Evolutionary conservation across 2,113 vertebrate genomes (phyloP).

Genomic region (Phasianus colchicus): DNA sequence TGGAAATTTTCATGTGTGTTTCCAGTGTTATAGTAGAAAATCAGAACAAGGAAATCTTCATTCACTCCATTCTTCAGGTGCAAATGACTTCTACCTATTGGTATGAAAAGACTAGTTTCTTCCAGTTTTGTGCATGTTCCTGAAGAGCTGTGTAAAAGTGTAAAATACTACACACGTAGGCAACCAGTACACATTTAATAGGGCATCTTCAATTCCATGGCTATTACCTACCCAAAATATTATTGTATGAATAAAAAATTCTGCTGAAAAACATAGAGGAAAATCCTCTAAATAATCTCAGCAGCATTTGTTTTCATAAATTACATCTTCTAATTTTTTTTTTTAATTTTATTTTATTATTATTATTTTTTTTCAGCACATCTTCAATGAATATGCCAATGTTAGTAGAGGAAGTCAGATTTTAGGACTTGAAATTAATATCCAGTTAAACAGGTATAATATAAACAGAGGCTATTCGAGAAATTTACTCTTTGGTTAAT

Average conservation of each 20-base stretch:
- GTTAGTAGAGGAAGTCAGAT: background rate
- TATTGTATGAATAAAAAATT: background rate
- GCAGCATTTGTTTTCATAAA: background rate
- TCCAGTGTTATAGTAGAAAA: accelerated
- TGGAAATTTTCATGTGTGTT: background rate
- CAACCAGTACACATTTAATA: background rate
- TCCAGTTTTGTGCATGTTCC: background rate
- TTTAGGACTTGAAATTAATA: background rate
- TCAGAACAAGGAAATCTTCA: background rate
- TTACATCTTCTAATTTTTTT: background rate
- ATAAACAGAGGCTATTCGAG: background rate
- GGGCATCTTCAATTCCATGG: background rate
- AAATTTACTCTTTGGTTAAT: background rate
- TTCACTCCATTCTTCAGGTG: background rate
- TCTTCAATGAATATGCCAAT: background rate
- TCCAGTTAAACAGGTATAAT: background rate
- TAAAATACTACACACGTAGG: too few relatives aligned
- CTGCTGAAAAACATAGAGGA: background rate
- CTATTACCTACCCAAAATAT: background rate
- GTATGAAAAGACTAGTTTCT: background rate
- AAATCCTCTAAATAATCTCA: background rate
- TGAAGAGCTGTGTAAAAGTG: background rate
- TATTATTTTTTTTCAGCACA: background rate
- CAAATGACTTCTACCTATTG: background rate
- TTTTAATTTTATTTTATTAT: background rate